Evolutionary conservation across 1,140 invertebrate species (phyloP), one percentile per base, ranked within the genome.

Genomic region (Bathynomus jamesi): DNA sequence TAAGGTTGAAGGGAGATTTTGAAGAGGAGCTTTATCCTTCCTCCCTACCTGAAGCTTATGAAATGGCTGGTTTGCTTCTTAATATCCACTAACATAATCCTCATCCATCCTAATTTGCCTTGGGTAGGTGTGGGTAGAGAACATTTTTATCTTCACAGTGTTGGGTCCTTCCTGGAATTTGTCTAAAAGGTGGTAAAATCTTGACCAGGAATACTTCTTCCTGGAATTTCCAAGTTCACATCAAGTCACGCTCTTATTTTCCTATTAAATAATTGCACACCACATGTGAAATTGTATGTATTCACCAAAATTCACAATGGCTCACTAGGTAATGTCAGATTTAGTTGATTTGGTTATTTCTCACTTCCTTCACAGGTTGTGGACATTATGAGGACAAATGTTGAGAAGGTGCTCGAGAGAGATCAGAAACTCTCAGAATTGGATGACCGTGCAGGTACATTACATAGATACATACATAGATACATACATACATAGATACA

Each of bases 351-450:
- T 53, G 13, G 40, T 53, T 53, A 53, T 21, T 53, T 17, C 11
- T 53, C 40, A 17, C 21, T 53, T 53, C 11, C 21, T 53, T 53
- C 5, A 61, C 71, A 99, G 86, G 92, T 98, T 71, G 95, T 98
- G 74, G 94, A 93, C 79, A 98, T 98, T 78, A 98, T 98, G 95
- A 88, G 93, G 84, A 93, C 96, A 60, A 99, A 99, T 84, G 96
- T 99, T 53, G 96, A 99, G 82, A 99, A 99, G 86, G 97, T 99
- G 27, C 85, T 99, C 77, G 96, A 99, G 83, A 88, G 97, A 81
- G 96, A 99, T 87, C 91, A 94, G 82, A 99, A 99, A 84, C 85
- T 99, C 27, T 95, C 95, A 5, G 96, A 99, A 84, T 85, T 99
- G 71, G 96, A 99, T 75, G 74, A 78, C 62, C 72, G 77, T 69